Evolutionary conservation across 1,140 invertebrate species (phyloP), one percentile per base, ranked within the genome.

Genomic region (Drosophila insularis): DNA sequence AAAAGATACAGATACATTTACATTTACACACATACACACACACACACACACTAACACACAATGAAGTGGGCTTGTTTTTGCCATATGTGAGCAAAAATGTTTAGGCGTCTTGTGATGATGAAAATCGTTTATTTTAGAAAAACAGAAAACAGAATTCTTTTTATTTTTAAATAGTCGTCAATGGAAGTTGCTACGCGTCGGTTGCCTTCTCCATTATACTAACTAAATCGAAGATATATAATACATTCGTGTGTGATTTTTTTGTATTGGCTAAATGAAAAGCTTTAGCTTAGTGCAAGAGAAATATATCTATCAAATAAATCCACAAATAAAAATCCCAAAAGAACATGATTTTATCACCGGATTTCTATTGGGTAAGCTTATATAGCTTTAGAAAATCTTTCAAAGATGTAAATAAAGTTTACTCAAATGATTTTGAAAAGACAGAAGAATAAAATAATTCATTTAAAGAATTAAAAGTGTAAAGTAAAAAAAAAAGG

Each of bases 11-110:
- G 39, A 62, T 67, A 70, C 63, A 73, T 80, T 79, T 84, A 79
- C 76, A 78, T 86, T 85, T 73, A 81, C 65, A 64, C 43, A 77
- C 61, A 69, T 35, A 32, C 39, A 3, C 35, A 37, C 35, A 37
- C 11, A 37, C 58, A 46, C 27, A 27, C 32, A 35, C 31, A 11
- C 13, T 11, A 40, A 54, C 54, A 66, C 61, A 77, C 72, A 71
- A 71, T 79, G 71, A 81, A 63, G 68, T 79, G 82, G 82, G 82
- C 82, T 86, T 86, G 82, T 86, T 86, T 87, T 87, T 71, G 82
- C 82, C 82, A 86, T 86, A 86, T 86, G 82, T 79, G 82, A 63
- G 64, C 74, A 74, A 84, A 85, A 87, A 81, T 86, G 82, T 81
- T 86, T 87, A 76, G 82, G 82, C 82, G 82, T 79, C 65, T 62